Percentiles rank a stretch among this genome's conserved stretches.
These are phyloP conservation scores for Xiphorhynchus elegans DNA, from an alignment of 2,113 vertebrate genomes.

Conservation along the genomic window DNA sequence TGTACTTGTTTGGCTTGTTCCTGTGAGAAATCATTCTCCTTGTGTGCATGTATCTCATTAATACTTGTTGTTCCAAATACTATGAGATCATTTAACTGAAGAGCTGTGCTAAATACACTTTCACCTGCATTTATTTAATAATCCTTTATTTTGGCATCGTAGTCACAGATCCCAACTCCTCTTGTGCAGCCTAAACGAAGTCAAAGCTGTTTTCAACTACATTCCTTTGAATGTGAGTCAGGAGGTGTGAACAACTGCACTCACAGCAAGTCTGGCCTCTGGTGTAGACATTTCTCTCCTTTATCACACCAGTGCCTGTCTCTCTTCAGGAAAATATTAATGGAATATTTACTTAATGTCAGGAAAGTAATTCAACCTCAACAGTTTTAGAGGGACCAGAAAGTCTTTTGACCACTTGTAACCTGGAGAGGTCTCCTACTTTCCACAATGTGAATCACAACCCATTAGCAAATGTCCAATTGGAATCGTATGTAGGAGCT, in stretches of 20 bases:
- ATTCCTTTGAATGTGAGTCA: neutral
- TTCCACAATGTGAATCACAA: neutral
- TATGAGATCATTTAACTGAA: neutral
- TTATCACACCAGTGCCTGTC: neutral
- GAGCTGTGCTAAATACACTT: neutral
- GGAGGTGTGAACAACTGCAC: neutral
- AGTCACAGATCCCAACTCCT: neutral
- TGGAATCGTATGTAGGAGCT: neutral
- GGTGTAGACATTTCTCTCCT: neutral
- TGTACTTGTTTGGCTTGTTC: slow-evolving; percentile 24
- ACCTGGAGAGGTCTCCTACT: neutral
- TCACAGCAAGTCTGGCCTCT: neutral
- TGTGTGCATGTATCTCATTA: neutral
- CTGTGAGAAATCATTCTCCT: slow-evolving; percentile 11
- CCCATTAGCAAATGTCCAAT: neutral
- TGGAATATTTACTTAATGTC: neutral
- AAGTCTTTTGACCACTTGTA: neutral
- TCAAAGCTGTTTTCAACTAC: neutral
- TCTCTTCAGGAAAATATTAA: neutral
- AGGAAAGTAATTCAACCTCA: neutral
- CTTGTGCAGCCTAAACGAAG: neutral
- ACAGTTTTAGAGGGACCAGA: neutral
- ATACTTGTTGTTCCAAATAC: neutral
- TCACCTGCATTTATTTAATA: neutral
- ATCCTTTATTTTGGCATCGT: neutral